Base-by-base conservation (phyloP, 1,140 invertebrate species). In the Sminthurinus signatus region DNA sequence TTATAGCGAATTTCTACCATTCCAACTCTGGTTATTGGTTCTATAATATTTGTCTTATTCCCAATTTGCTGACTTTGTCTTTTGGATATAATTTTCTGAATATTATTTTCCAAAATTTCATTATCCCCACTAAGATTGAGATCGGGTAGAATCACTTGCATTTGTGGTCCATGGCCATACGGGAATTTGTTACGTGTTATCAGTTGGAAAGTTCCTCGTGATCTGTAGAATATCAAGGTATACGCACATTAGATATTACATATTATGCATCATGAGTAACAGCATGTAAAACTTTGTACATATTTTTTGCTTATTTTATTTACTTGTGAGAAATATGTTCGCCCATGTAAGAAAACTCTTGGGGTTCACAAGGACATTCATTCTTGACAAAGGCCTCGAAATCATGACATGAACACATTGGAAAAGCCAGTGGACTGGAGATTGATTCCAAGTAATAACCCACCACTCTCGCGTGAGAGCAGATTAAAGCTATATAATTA, bases 311-410 rank as follows among this genome's bases (percentile, higher is more conserved):
- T n/a, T n/a, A n/a, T 10, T 48, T 25, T 19, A 46, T 25, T 64
- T 36, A 64, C 62, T 64, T 59, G 44, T n/a, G 50, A 2, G 60
- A 64, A 1, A 64, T 50, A 27, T 68, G 67, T 21, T 68, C 67
- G 25, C 67, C 67, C 58, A 68, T 56, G 32, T 56, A 68, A 1
- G 25, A 32, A 15, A 51, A 44, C 12, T 68, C 52, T 15, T 52
- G 19, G 19, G 32, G 50, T 12, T 27, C 25, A 39, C 67, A 68
- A 8, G 50, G 46, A 44, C 67, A 68, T 15, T 61, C 54, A 1
- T 62, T 57, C 19, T 39, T 17, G 1, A 68, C 46, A 27, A 46
- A 68, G 19, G 43, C 42, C 27, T 68, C 67, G 31, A 64, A 55
- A 21, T 51, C 29, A 12, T 59, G 46, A 17, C 67, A 68, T 21